Percentiles rank a stretch among this genome's conserved stretches.
These are phyloP conservation scores for Strigamia maritima DNA, from an alignment of 2,888 invertebrate genomes.

Conservation along the genomic window DNA sequence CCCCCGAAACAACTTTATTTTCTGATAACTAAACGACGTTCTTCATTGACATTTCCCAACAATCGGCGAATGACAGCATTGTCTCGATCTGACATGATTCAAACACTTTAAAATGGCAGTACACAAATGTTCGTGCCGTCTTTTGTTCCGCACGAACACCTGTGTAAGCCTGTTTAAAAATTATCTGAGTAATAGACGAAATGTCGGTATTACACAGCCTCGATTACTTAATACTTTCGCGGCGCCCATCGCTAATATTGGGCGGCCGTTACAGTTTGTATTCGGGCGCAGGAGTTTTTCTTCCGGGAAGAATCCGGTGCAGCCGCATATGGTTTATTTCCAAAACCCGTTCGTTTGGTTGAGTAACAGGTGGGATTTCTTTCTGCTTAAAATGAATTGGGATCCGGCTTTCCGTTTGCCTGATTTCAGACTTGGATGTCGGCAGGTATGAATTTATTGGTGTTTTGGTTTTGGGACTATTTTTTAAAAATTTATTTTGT, in stretches of 20 bases:
- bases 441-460: not conserved
- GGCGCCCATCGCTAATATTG: too few species aligned
- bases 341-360: not conserved
- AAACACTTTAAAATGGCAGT: not conserved
- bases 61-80: too few species aligned
- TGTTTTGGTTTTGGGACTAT: too few species aligned
- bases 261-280: not conserved
- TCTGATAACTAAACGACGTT: too few species aligned
- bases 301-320: not conserved
- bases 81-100: too few species aligned
- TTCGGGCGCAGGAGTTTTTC: not conserved
- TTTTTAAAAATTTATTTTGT: not conserved
- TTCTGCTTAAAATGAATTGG: not conserved
- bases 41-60: too few species aligned
- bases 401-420: not conserved
- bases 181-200: not conserved
- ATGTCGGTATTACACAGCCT: not conserved
- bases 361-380: not conserved
- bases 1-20: too few species aligned
- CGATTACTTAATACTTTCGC: not conserved
- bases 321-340: slow-evolving; percentile 11
- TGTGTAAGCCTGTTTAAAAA: not conserved
- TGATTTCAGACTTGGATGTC: not conserved
- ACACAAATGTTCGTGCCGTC: not conserved
- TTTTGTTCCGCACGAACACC: not conserved